Base-by-base conservation (phyloP, 2,888 invertebrate genomes). In the Caenorhabditis panamensis region DNA sequence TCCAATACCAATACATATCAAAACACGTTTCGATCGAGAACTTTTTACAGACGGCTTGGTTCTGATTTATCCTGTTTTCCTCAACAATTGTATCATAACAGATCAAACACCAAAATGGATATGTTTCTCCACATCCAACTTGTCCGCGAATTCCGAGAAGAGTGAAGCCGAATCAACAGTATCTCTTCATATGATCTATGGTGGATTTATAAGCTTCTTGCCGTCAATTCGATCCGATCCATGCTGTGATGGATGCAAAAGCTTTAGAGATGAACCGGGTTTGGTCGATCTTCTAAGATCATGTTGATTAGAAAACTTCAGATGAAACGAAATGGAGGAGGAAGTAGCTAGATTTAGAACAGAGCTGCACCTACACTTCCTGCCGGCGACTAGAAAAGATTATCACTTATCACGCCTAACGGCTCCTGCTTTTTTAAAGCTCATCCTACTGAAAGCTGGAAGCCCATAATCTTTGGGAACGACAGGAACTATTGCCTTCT, bases 111-210 rank as follows among this genome's bases (percentile, higher is more conserved):
- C 54, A 28, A 2, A 51, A 8, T 1, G 24, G 13, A n/a, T 54
- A 31, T 31, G 31, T 31, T 9, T 54, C n/a, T 6, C 13, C 16
- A 28, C 28, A 26, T 54, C 54, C 54, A 54, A 54, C 13, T 58
- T 31, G 18, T 36, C 36, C 26, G 4, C 18, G 47, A 18, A 47
- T 47, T 18, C 20, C 18, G 47, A 31, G 18, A 56, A 56, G n/a
- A 56, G 2, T 26, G 26, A 22, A 53, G 20, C 22, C 31, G 9
- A 31, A 31, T 16, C 24, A 59, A 41, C 59, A 41, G 59, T 59
- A 59, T 59, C 24, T n/a, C 31, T 11, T 24, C 41, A n/a, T n/a
- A 24, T 59, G 59, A 59, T 59, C 59, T 59, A 8, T 59, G 59
- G 18, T 59, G 59, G 36, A 8, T 59, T 59, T 59, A 22, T 59